Base-by-base conservation (phyloP, 2,797 vertebrate species). In the Brachyrhaphis roseni region DNA sequence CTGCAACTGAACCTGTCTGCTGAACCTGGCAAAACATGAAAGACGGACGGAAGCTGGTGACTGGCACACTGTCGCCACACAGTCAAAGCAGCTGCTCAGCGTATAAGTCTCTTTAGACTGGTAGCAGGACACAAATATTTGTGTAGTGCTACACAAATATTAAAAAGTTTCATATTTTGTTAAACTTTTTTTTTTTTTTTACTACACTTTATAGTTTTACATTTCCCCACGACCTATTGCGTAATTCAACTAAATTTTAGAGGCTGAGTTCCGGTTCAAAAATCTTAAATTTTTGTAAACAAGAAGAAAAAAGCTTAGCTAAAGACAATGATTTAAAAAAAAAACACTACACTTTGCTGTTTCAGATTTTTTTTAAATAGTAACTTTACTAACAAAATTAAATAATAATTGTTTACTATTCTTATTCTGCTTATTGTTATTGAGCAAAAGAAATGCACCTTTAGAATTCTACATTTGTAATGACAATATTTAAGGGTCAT, bases 21-120 rank as follows among this genome's bases (percentile, higher is more conserved):
- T 85, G 78, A 85, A 74, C 83, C 62, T 34, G 15, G 73, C 23
- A 39, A 4, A 84, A 79, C 71, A 87, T 81, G 78, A 84, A 62
- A 78, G 79, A 74, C 82, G 77, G 78, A 76, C 80, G 84, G 39
- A 47, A 74, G 59, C 82, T 79, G 78, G 47, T 16, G 39, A 76
- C 74, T 76, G 81, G 81, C 28, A 13, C 62, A 77, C 34, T 84
- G 83, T 82, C 79, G 87, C 34, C 47, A 43, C 47, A 6, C 66
- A 75, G 74, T 75, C 79, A 83, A 72, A 82, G 82, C 83, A 91
- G 88, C 89, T 92, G 88, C 84, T 85, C 64, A 66, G 82, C 74
- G 78, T 26, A 74, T 31, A 31, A 72, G 64, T 81, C 71, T 80
- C 64, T 26, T 12, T 64, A 20, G 36, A 26, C 64, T 66, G 20